A percentile compares a stretch with the other conserved stretches of the same genome.
Evolutionary conservation across 1,140 invertebrate genomes (phyloP).

Genomic region (Atta texana): DNA sequence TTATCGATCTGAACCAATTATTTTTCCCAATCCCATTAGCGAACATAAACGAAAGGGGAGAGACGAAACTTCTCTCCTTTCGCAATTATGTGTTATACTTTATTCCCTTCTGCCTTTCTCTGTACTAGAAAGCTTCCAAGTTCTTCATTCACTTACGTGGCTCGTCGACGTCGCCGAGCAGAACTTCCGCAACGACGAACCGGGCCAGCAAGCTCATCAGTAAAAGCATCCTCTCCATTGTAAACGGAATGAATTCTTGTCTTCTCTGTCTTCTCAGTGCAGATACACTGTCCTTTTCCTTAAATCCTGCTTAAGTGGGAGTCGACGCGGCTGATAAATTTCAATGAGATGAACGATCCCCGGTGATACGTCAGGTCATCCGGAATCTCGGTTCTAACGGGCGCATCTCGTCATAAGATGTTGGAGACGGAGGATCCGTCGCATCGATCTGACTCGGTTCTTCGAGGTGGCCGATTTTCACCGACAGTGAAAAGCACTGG

Average conservation of each 20-base stretch:
- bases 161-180: constrained; percentile 75
- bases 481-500: neutral
- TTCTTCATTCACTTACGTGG: constrained; percentile 79
- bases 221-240: constrained; percentile 75
- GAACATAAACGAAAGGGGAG: neutral
- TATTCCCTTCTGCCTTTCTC: constrained; percentile 12
- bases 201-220: constrained; percentile 75
- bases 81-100: constrained; percentile 44
- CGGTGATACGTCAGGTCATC: constrained; percentile 47
- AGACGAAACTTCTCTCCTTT: neutral
- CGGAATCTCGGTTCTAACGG: constrained; percentile 9
- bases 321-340: constrained; percentile 66
- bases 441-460: constrained; percentile 21
- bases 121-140: neutral
- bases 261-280: neutral
- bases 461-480: constrained; percentile 18
- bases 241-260: constrained; percentile 52
- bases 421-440: constrained; percentile 22
- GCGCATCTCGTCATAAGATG: constrained; percentile 31
- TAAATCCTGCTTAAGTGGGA: constrained; percentile 50
- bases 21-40: constrained; percentile 49
- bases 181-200: constrained; percentile 75
- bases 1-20: constrained; percentile 46
- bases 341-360: constrained; percentile 64
- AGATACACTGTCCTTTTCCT: constrained; percentile 36